A percentile compares a stretch with the other conserved stretches of the same genome.
These are phyloP conservation scores for Heliconius erato DNA, from an alignment of 2,888 invertebrate genomes.

Conservation along the genomic window DNA sequence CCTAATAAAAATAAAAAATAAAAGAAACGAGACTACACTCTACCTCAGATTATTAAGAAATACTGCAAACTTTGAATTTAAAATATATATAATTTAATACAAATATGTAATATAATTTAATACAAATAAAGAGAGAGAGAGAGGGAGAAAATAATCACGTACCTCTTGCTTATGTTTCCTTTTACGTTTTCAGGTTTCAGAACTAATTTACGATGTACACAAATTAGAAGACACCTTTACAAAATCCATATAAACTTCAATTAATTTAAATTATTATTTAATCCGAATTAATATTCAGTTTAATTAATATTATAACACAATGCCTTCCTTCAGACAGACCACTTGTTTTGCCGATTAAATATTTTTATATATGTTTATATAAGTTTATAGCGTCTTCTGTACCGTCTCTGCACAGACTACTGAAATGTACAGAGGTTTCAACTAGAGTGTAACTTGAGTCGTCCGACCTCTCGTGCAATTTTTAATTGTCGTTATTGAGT, in stretches of 20 bases:
- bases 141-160: neutral
- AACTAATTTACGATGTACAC: conserved; percentile 33
- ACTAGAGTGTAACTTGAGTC: conserved; percentile 12
- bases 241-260: neutral
- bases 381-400: neutral
- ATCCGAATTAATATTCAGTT: neutral
- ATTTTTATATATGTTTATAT: conserved; percentile 31
- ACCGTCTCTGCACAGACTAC: conserved; percentile 40
- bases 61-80: too few species aligned
- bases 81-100: too few species aligned
- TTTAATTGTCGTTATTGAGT: conserved; percentile 17
- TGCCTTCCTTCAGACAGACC: conserved; percentile 7
- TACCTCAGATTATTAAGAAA: too few species aligned
- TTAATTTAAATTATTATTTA: conserved; percentile 5
- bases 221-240: conserved; percentile 29
- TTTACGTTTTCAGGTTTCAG: conserved; percentile 1
- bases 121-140: neutral
- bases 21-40: too few species aligned
- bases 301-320: neutral
- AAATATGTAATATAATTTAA: too few species aligned
- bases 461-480: conserved; percentile 29
- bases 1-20: too few species aligned
- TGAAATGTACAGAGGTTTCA: conserved; percentile 37
- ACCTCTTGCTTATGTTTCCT: neutral
- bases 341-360: conserved; percentile 23